These are phyloP conservation scores for Amniataba percoides DNA, from an alignment of 2,797 vertebrate genomes.

Conservation along the genomic window DNA sequence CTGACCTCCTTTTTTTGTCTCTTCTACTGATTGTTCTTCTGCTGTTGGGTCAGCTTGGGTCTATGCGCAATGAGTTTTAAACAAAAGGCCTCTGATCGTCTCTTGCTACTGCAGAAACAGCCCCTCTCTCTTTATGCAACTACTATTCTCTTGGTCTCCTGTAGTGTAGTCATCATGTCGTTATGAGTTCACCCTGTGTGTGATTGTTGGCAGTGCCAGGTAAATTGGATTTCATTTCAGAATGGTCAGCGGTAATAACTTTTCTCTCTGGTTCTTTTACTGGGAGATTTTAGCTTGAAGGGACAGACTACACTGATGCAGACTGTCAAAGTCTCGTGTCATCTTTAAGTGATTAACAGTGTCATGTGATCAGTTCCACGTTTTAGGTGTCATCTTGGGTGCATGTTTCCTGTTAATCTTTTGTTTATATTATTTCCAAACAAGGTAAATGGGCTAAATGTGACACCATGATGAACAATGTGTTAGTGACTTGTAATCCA, in stretches of 20 bases:
- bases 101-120: constrained; percentile 23
- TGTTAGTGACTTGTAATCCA: background rate
- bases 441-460: background rate
- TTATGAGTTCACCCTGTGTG: constrained; percentile 11
- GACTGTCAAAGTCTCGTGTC: constrained; percentile 10
- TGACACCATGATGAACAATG: background rate
- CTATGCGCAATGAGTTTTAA: constrained; percentile 71
- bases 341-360: no score
- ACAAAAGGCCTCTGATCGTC: constrained; percentile 68
- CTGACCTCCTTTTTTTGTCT: constrained; percentile 70
- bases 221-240: constrained; percentile 37
- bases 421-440: constrained; percentile 12
- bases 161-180: constrained; percentile 1
- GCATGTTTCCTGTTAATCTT: background rate
- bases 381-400: background rate
- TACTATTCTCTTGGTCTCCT: background rate
- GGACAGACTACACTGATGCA: background rate
- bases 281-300: background rate
- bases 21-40: constrained; percentile 65
- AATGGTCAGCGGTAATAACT: constrained; percentile 11
- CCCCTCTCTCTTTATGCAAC: constrained; percentile 5
- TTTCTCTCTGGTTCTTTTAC: background rate
- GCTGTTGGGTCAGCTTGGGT: constrained; percentile 65
- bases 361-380: background rate
- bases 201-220: constrained; percentile 17